phyloP scores from a whole-genome alignment of 2,888 invertebrate species.

The Euclidia mi region DNA sequence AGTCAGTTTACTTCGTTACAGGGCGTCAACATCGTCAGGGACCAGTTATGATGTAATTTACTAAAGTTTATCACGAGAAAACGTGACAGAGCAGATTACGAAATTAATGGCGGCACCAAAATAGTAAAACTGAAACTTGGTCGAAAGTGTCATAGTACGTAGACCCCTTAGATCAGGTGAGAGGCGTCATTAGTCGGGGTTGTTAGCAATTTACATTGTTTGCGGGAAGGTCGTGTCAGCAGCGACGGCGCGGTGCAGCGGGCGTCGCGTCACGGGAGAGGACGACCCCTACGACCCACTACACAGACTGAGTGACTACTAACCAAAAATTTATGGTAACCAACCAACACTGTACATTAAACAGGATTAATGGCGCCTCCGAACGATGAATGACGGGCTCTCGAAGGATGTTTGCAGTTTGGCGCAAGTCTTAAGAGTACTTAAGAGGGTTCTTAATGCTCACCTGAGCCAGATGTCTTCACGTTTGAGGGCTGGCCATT shows the following conservation, averaged over 20 bases:
- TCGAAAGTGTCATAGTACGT: conserved; percentile 16
- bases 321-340: conserved; percentile 29
- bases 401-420: conserved; percentile 19
- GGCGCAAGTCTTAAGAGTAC: conserved; percentile 13
- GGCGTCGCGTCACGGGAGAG: conserved; percentile 39
- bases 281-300: conserved; percentile 18
- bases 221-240: conserved; percentile 16
- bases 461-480: too few relatives aligned
- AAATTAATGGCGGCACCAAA: conserved; percentile 25
- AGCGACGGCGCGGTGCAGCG: conserved; percentile 31
- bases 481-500: conserved; percentile 2
- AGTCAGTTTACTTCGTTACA: conserved; percentile 3
- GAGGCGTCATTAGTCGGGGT: conserved; percentile 29
- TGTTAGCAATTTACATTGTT: conserved; percentile 27
- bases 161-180: conserved; percentile 28
- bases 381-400: conserved; percentile 28
- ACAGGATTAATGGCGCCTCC: conserved; percentile 28
- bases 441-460: conserved; percentile 8
- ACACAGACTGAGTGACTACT: conserved; percentile 11
- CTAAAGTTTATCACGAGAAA: conserved; percentile 18
- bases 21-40: background rate
- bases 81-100: conserved; percentile 6
- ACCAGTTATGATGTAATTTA: conserved; percentile 17
- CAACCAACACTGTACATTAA: conserved; percentile 16
- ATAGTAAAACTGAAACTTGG: conserved; percentile 24